Evolutionary conservation across 2,797 vertebrate species (phyloP).

Genomic region (Acridotheres tristis): DNA sequence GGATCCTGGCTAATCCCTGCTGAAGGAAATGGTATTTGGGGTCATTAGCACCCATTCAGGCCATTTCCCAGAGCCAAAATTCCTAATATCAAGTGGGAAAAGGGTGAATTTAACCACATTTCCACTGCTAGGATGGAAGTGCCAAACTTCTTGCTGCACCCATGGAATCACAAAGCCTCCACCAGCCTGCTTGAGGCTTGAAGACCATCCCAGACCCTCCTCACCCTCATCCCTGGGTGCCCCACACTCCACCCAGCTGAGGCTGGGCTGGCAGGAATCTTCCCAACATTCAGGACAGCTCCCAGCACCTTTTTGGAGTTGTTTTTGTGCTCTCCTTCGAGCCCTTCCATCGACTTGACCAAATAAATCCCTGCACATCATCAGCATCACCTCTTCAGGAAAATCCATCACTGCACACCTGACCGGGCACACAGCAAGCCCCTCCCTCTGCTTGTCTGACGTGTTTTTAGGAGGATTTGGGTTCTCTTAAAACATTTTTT

Average conservation of each 20-base stretch:
- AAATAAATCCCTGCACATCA: neutral
- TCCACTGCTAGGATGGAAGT: neutral
- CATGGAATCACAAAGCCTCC: neutral
- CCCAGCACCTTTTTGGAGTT: neutral
- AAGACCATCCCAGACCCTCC: neutral
- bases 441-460: neutral
- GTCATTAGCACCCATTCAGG: neutral
- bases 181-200: neutral
- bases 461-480: neutral
- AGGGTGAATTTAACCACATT: neutral
- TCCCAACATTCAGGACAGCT: neutral
- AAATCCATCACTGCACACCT: fast-evolving
- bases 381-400: neutral
- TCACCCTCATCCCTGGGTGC: fast-evolving
- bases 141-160: neutral
- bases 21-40: neutral
- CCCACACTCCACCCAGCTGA: neutral
- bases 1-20: neutral
- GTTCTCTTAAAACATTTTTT: neutral
- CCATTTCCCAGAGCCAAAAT: neutral
- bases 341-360: fast-evolving
- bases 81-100: neutral
- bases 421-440: fast-evolving
- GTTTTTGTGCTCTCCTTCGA: neutral
- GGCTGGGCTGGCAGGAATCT: neutral